Percentiles rank a stretch among this genome's conserved stretches.
These are phyloP conservation scores for Eupsittula cactorum DNA, from an alignment of 2,113 vertebrate species.

Conservation along the genomic window DNA sequence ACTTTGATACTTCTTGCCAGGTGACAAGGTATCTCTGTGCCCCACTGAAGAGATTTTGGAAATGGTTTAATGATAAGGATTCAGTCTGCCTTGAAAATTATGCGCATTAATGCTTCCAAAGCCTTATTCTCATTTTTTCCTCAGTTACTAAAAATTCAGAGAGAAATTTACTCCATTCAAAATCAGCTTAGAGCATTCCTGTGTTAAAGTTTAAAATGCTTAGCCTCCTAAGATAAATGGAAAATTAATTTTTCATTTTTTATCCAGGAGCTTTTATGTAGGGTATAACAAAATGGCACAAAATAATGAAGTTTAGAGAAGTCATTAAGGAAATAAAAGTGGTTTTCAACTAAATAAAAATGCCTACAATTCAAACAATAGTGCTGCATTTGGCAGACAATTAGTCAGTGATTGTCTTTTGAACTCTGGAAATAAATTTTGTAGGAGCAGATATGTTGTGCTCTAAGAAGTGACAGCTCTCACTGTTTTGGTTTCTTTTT, in stretches of 20 bases:
- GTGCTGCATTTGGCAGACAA: neutral
- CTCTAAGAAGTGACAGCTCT: neutral
- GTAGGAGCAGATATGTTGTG: neutral
- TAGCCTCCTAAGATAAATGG: neutral
- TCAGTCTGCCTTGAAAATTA: neutral
- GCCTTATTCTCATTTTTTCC: neutral
- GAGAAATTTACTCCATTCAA: neutral
- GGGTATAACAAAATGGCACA: neutral
- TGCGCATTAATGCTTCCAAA: neutral
- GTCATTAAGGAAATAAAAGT: neutral
- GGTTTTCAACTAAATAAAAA: neutral
- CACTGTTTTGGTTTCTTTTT: neutral
- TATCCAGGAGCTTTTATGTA: neutral
- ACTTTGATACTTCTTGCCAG: neutral
- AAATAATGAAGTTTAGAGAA: neutral
- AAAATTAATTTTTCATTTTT: neutral
- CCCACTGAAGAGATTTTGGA: neutral
- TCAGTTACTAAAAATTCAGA: neutral
- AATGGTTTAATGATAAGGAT: neutral
- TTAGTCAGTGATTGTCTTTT: constrained; percentile 21
- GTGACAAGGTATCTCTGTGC: neutral
- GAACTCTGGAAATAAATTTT: constrained; percentile 27
- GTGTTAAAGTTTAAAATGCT: neutral
- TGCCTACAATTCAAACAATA: constrained; percentile 17
- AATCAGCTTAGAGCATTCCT: neutral